Evolutionary conservation across 2,888 invertebrate species (phyloP).

Genomic region (Halocaridina rubra): DNA sequence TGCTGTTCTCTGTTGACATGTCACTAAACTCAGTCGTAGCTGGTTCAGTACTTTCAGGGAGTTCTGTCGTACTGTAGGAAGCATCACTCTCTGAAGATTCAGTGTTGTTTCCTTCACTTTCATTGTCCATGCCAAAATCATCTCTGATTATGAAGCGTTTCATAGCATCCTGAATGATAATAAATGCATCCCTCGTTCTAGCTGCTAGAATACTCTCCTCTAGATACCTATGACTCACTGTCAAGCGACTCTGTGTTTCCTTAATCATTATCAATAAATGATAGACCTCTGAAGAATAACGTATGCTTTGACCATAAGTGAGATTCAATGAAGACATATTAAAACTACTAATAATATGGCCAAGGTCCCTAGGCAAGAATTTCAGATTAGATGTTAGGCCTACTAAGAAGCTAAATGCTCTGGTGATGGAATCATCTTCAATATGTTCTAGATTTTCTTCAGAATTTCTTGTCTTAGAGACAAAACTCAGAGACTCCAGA

Average conservation of each 20-base stretch:
- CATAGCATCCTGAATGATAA: too few species aligned
- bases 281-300: neutral
- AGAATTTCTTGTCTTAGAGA: neutral
- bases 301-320: neutral
- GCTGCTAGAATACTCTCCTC: neutral
- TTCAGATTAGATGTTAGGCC: neutral
- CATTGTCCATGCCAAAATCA: too few species aligned
- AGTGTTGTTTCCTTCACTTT: too few species aligned
- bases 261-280: neutral
- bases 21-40: too few species aligned
- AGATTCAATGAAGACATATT: neutral
- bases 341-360: neutral
- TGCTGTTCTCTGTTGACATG: too few species aligned
- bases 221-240: neutral
- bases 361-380: neutral
- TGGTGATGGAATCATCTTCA: neutral
- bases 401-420: neutral
- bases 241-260: neutral
- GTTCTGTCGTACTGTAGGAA: too few species aligned
- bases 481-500: neutral
- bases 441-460: neutral
- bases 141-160: too few species aligned
- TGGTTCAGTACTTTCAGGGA: neutral
- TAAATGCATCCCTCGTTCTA: neutral
- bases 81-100: too few species aligned